Evolutionary conservation across 1,140 invertebrate genomes (phyloP).

Genomic region (Trichomalopsis sarcophagae): DNA sequence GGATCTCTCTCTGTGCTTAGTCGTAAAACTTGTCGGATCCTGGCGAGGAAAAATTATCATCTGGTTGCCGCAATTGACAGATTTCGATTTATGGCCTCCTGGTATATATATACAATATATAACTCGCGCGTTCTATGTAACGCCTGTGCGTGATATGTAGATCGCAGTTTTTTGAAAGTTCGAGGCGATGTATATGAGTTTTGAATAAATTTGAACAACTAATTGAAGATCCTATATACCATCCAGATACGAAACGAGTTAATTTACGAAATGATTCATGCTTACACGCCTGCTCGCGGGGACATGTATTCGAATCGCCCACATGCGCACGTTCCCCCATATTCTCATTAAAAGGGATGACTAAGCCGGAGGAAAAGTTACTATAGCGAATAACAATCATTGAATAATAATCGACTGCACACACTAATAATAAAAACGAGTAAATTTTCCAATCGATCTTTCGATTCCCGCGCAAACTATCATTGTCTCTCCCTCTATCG

Average conservation of each 20-base stretch:
- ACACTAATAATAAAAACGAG: too few relatives aligned
- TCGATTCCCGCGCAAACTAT: neutral
- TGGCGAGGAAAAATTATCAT: neutral
- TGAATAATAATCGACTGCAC: too few relatives aligned
- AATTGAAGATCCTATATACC: too few relatives aligned
- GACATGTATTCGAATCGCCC: too few relatives aligned
- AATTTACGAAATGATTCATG: too few relatives aligned
- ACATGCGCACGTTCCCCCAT: neutral
- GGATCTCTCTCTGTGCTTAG: neutral
- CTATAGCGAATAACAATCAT: neutral
- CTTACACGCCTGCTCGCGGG: too few relatives aligned
- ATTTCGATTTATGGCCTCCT: neutral
- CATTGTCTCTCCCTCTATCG: too few relatives aligned
- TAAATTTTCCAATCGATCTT: neutral
- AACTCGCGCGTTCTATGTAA: neutral
- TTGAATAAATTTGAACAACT: too few relatives aligned
- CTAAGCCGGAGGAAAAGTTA: neutral
- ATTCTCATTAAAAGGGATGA: constrained; percentile 2
- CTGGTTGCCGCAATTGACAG: neutral
- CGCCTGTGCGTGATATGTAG: neutral
- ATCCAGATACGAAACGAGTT: neutral
- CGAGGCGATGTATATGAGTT: too few relatives aligned
- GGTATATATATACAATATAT: too few relatives aligned
- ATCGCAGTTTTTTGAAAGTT: too few relatives aligned
- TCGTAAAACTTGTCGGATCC: neutral